Evolutionary conservation across 2,888 invertebrate genomes (phyloP), one percentile per base, ranked within the genome.

Genomic region (Pilophorus perplexus): DNA sequence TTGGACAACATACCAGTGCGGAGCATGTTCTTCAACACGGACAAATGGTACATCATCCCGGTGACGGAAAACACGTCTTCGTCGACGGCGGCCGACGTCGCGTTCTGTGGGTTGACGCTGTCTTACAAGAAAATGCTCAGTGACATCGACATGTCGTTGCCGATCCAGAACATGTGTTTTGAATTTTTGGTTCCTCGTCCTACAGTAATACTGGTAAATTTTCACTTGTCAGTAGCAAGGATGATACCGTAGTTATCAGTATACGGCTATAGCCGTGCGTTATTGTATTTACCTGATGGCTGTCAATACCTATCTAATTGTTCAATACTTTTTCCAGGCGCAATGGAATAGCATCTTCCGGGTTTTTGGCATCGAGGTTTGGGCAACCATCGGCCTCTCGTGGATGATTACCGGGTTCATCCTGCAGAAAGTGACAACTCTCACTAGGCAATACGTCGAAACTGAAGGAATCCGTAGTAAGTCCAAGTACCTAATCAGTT

Each of bases 311-410:
- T n/a, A n/a, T n/a, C n/a, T n/a, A n/a, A n/a, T n/a, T 20, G 3
- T 18, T 44, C 5, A 14, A 44, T 44, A 23, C 12, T n/a, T 33
- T 16, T 42, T 25, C 8, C 25, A 59, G 59, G 20, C 38, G 8
- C 44, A 68, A n/a, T 68, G 68, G 68, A 44, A 68, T 37, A 65
- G 65, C 57, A 59, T 68, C 23, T 68, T 68, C 33, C 16, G 40
- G n/a, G 65, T 65, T 8, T 68, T 68, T 33, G 12, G 20, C 4
- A 33, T 40, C 0, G 4, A 42, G 12, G 38, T 68, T 2, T 68
- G 68, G 68, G 55, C 42, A 10, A n/a, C 42, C 10, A 60, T 65
- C 5, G 59, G 33, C 16, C 3, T 59, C 6, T 27, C 50, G 6
- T 12, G 50, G 28, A 16, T 65, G 12, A 12, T 42, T 18, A 60